Evolutionary conservation across 2,797 vertebrate genomes (phyloP).

Genomic region (Scarus forsteni): DNA sequence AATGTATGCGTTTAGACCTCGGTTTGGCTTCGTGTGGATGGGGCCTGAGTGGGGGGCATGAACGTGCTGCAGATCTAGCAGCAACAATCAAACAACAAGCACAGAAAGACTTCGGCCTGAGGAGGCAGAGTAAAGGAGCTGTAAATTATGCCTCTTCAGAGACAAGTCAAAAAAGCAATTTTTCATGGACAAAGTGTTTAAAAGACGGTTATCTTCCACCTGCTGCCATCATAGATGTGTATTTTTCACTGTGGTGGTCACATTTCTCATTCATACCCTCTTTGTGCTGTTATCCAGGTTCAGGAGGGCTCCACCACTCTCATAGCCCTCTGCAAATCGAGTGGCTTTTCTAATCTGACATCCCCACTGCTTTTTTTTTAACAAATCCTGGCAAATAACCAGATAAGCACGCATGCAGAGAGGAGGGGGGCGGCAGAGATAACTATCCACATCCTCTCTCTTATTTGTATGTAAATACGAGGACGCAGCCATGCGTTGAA

Average conservation of each 20-base stretch:
- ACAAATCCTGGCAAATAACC: conserved; percentile 30
- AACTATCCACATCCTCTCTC: conserved; percentile 51
- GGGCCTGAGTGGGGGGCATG: no score
- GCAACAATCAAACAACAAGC: no score
- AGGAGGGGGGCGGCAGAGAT: conserved; percentile 12
- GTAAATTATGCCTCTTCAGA: conserved; percentile 17
- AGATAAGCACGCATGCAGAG: not conserved
- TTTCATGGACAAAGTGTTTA: conserved; percentile 30
- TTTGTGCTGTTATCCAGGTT: conserved; percentile 24
- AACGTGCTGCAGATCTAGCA: no score
- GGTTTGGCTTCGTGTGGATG: no score
- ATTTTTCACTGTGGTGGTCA: not conserved
- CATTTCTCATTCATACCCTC: conserved; percentile 13
- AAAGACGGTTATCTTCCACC: conserved; percentile 4
- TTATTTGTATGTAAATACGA: conserved; percentile 77
- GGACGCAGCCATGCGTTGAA: conserved; percentile 44
- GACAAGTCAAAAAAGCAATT: conserved; percentile 14
- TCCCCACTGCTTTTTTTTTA: conserved; percentile 13
- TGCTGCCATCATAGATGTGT: conserved; percentile 29
- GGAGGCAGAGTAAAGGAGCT: conserved; percentile 2
- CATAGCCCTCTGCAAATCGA: conserved; percentile 4
- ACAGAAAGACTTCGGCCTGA: no score
- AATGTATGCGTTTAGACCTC: no score
- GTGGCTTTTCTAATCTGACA: conserved; percentile 38
- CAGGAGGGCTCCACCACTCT: conserved; percentile 12